phyloP scores from a whole-genome alignment of 2,113 vertebrate genomes.

The Chaetorhynchus papuensis region DNA sequence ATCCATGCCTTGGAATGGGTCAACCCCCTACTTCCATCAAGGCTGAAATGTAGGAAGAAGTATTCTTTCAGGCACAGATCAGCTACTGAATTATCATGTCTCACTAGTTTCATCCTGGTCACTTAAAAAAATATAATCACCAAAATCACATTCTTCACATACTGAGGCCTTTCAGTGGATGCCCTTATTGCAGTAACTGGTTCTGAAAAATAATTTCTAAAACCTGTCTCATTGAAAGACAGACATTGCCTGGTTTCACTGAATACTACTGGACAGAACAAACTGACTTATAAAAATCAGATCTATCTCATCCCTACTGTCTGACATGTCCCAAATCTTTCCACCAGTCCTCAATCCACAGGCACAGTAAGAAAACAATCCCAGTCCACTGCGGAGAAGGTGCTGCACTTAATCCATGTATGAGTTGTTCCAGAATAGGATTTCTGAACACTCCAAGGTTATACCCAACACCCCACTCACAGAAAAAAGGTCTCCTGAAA shows the following conservation, averaged over 20 bases:
- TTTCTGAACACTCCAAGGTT: background rate
- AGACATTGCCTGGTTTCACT: background rate
- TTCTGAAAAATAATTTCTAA: background rate
- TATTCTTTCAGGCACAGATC: background rate
- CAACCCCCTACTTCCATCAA: background rate
- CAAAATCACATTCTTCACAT: background rate
- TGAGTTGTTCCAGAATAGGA: background rate
- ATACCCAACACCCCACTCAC: background rate
- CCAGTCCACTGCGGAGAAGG: background rate
- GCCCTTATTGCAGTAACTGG: background rate
- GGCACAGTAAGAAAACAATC: background rate
- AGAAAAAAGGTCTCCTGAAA: background rate
- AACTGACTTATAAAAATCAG: background rate
- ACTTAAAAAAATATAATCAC: background rate
- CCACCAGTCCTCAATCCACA: background rate
- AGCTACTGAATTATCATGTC: background rate
- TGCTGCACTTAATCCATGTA: fast-evolving
- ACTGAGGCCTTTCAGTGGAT: background rate
- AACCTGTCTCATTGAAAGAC: background rate
- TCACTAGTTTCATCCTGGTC: background rate
- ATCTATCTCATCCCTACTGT: background rate
- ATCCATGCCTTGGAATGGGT: background rate
- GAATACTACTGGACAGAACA: background rate
- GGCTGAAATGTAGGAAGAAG: background rate
- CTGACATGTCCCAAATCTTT: background rate